phyloP scores from a whole-genome alignment of 1,140 invertebrate species.

The Zaprionus lachaisei region DNA sequence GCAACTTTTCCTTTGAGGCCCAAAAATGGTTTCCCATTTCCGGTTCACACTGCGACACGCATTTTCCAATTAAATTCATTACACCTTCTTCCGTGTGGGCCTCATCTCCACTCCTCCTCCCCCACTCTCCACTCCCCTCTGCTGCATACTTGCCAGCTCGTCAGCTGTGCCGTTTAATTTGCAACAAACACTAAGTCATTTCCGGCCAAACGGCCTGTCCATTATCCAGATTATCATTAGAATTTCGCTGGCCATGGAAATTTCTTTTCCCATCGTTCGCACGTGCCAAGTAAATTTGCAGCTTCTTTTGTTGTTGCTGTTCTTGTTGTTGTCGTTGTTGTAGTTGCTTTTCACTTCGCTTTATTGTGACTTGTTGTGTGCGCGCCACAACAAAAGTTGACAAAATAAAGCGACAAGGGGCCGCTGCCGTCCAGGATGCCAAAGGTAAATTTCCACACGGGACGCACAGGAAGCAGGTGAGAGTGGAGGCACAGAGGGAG shows the following conservation, averaged over 20 bases:
- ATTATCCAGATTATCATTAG: slow-evolving; percentile 79
- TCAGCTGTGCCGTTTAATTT: slow-evolving; percentile 60
- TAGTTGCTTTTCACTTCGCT: slow-evolving; percentile 1
- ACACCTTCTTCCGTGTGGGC: slow-evolving; percentile 62
- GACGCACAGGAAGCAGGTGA: slow-evolving; percentile 11
- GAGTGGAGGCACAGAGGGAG: background rate
- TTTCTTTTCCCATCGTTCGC: slow-evolving; percentile 15
- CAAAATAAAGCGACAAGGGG: slow-evolving; percentile 35
- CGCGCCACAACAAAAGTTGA: slow-evolving; percentile 49
- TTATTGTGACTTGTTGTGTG: slow-evolving; percentile 35
- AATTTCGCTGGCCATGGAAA: slow-evolving; percentile 60
- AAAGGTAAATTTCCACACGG: slow-evolving; percentile 32
- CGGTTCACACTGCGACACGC: slow-evolving; percentile 48
- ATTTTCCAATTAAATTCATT: slow-evolving; percentile 81
- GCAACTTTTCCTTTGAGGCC: slow-evolving; percentile 18
- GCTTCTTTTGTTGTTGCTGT: background rate
- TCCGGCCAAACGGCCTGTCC: slow-evolving; percentile 70
- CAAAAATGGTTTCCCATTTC: slow-evolving; percentile 52
- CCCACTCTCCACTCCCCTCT: background rate
- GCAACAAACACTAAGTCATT: slow-evolving; percentile 77
- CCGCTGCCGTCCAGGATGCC: background rate
- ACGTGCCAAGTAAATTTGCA: slow-evolving; percentile 18
- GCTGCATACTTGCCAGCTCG: background rate
- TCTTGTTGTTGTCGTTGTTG: background rate
- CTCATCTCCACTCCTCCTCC: background rate